Base-by-base conservation (phyloP, 1,140 invertebrate genomes). In the Oscheius sp. region DNA sequence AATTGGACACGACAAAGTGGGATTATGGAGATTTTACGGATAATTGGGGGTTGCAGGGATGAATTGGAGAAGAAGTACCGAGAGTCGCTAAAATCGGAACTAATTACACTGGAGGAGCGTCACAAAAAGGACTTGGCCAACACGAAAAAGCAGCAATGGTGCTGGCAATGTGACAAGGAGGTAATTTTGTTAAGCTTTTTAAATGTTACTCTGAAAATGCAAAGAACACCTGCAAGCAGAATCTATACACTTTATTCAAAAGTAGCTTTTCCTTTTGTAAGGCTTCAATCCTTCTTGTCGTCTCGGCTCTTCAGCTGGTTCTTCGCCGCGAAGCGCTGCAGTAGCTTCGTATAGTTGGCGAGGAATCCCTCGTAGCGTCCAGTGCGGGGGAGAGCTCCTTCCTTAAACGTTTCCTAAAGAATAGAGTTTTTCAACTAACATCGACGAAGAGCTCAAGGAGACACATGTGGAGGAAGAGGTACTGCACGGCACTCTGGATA, bases 81-180 rank as follows among this genome's bases (percentile, higher is more conserved):
- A 78, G 88, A 88, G 62, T 87, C 90, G 67, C 88, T 91, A 80
- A 88, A 88, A 72, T 88, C 88, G 71, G 89, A 91, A 78, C 83
- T 91, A 59, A 87, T 89, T 73, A 88, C 89, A 79, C 73, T 91
- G 34, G 87, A 88, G 35, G 89, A 90, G 49, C 89, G 89, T 77
- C 90, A 92, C 83, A 89, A 89, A 80, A 85, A 88, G 74, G 87
- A 90, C 75, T 88, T 92, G 64, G 90, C 91, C 10, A 88, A 90
- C 77, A 89, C 88, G 26, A 93, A 93, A 85, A 90, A 91, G 82
- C 91, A 92, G 81, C 90, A 92, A 88, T 92, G 92, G 80, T 82
- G 80, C 46, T 81, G 79, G 79, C 79, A 81, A 35, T 82, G 71
- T 35, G 74, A 75, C 4, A 58, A 64, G 26, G 70, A 73, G 35